These are phyloP conservation scores for Dasypolia templi DNA, from an alignment of 2,888 invertebrate species.

Conservation along the genomic window DNA sequence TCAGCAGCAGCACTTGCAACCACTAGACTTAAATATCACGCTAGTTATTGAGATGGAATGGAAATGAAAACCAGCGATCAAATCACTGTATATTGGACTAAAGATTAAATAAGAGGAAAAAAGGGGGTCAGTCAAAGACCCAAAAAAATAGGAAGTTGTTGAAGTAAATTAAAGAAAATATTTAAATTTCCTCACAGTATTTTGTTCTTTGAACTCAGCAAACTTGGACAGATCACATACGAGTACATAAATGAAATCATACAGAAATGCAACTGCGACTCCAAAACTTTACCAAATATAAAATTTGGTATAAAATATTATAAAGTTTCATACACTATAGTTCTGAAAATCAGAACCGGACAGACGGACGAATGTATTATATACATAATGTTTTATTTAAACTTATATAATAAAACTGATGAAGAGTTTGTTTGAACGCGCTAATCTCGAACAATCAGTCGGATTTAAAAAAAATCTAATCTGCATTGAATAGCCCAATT, in stretches of 20 bases:
- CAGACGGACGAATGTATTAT: not conserved
- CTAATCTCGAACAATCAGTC: too few relatives aligned
- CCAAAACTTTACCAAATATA: too few relatives aligned
- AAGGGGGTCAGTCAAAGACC: not conserved
- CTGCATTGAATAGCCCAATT: not conserved
- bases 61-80: not conserved
- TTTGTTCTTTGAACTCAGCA: not conserved
- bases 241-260: not conserved
- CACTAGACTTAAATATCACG: not conserved
- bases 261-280: not conserved
- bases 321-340: not conserved
- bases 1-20: too few relatives aligned
- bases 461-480: too few relatives aligned
- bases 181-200: not conserved
- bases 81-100: not conserved
- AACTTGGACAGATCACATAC: not conserved
- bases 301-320: too few relatives aligned
- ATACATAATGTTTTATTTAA: not conserved
- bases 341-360: not conserved
- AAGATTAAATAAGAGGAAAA: not conserved
- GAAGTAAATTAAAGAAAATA: not conserved
- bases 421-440: not conserved
- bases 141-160: too few relatives aligned
- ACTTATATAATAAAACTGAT: not conserved
- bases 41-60: not conserved